These are phyloP conservation scores for Microctonus aethiopoides DNA, from an alignment of 2,888 invertebrate species.

Conservation along the genomic window DNA sequence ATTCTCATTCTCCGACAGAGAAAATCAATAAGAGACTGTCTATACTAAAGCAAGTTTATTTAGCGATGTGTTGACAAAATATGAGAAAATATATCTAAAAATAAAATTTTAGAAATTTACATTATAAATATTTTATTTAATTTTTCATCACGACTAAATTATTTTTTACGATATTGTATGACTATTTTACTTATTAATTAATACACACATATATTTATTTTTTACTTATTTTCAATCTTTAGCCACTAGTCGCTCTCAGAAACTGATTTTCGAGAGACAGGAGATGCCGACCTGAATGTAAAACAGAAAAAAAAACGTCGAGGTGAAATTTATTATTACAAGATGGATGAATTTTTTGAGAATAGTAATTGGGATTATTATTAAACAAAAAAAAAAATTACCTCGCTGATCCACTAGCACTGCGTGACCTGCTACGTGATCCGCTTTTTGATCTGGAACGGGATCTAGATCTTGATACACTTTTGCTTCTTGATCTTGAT, in stretches of 20 bases:
- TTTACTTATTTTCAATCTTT: conserved; percentile 57
- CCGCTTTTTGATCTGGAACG: conserved; percentile 56
- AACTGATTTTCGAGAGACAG: conserved; percentile 72
- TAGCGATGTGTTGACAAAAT: background rate
- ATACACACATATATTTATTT: background rate
- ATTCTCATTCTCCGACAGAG: background rate
- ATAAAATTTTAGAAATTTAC: background rate
- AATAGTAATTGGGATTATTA: background rate
- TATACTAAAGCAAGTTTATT: background rate
- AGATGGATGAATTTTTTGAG: background rate
- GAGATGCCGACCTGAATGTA: conserved; percentile 66
- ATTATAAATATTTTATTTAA: background rate
- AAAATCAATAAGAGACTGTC: background rate
- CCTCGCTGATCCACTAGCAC: conserved; percentile 58
- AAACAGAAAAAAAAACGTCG: background rate
- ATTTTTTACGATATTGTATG: background rate
- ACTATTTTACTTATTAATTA: background rate
- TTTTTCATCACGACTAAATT: background rate
- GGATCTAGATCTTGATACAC: conserved; percentile 49
- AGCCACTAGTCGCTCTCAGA: conserved; percentile 73
- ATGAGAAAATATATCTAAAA: background rate
- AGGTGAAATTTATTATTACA: background rate
- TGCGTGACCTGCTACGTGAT: conserved; percentile 56
- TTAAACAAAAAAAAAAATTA: conserved; percentile 37
- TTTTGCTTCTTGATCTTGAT: conserved; percentile 19